Base-by-base conservation (phyloP, 2,113 vertebrate genomes). In the Paratilapia polleni region DNA sequence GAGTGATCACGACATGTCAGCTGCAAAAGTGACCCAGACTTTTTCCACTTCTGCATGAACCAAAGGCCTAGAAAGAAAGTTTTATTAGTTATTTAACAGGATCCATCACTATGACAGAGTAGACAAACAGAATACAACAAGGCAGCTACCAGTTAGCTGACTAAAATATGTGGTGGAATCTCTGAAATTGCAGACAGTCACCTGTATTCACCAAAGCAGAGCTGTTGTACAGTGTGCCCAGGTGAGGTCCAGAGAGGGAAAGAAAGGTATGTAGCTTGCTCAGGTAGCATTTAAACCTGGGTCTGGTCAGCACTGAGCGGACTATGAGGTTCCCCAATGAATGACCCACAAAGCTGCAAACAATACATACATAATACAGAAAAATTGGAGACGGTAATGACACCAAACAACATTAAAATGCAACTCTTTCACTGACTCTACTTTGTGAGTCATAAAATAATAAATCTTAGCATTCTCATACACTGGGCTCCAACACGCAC, bases 1-100 rank as follows among this genome's bases (percentile, higher is more conserved):
- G 98, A 98, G 89, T 99, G 97, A 95, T 99, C 98, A 83, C 98
- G 96, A 91, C 98, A 99, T 0, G 98, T 99, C 87, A 99, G 84
- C 56, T 99, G 98, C 83, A 99, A 90, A 66, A 99, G 96, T 43
- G 98, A 99, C 20, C 98, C 98, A 9, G 98, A 99, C 86, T 99
- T 99, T 95, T 99, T 99, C 98, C 98, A 99, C 92, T 99, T 99
- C 95, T 99, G 98, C 98, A 99, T 99, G 95, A 99, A 99, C 98
- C 98, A 99, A 78, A 99, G 97, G 70, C 98, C 98, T 99, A 86
- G 4, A 8, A 78, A 76, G 4, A 77, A 79, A 68, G 15, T 60
- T 31, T 15, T 28, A 66, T 26, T 11, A 43, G 31, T 47, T 75
- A 79, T 8, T 60, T 1, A 12, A 80, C 20, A 62, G 28, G 43